Evolutionary conservation across 1,140 invertebrate species (phyloP).

Genomic region (Aphis craccivora): DNA sequence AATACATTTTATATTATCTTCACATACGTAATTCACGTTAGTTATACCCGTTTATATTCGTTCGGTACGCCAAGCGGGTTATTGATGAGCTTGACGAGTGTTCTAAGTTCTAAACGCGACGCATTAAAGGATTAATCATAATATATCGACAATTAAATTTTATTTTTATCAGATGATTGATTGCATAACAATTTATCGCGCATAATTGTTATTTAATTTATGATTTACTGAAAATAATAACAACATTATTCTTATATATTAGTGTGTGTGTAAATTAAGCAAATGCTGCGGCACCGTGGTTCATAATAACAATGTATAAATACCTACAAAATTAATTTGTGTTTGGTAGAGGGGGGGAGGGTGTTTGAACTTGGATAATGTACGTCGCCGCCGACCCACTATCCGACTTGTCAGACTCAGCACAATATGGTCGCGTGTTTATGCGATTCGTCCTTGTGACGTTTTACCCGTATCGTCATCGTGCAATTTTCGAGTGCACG

Average conservation of each 20-base stretch:
- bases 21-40: neutral
- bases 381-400: neutral
- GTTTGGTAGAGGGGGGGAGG: neutral
- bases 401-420: neutral
- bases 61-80: neutral
- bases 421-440: neutral
- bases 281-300: neutral
- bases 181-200: neutral
- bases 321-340: neutral
- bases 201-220: neutral
- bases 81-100: neutral
- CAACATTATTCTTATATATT: neutral
- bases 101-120: neutral
- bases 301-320: neutral
- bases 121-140: neutral
- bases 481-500: neutral
- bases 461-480: neutral
- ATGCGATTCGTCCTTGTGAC: conserved; percentile 47
- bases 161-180: neutral
- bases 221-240: neutral
- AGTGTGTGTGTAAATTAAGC: neutral
- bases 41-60: neutral
- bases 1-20: neutral
- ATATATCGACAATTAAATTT: neutral
- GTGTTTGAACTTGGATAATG: neutral